Evolutionary conservation across 1,140 invertebrate species (phyloP).

Genomic region (Ostrea denselamellosa): DNA sequence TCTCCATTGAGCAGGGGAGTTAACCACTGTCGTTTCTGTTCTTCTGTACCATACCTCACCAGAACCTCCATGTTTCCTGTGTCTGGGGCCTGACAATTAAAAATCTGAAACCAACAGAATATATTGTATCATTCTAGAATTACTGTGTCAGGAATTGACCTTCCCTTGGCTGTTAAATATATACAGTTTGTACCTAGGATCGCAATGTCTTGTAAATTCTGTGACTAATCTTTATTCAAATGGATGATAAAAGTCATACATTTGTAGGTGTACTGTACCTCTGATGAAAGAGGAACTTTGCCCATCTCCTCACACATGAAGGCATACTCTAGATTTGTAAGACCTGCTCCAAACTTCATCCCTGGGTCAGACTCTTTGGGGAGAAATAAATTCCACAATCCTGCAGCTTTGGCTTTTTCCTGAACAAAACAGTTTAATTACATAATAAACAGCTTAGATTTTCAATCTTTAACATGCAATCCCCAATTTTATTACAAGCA

Average conservation of each 20-base stretch:
- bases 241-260: background rate
- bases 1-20: constrained; percentile 78
- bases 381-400: constrained; percentile 80
- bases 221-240: background rate
- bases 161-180: background rate
- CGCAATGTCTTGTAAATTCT: background rate
- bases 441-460: background rate
- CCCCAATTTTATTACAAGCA: too few relatives aligned
- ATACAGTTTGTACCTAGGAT: background rate
- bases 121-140: background rate
- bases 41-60: constrained; percentile 78
- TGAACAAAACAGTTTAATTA: constrained; percentile 55
- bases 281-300: constrained; percentile 73
- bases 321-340: constrained; percentile 80
- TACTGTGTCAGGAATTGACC: too few relatives aligned
- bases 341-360: constrained; percentile 77
- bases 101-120: constrained; percentile 69
- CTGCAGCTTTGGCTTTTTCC: constrained; percentile 78
- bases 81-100: constrained; percentile 80
- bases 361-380: constrained; percentile 78
- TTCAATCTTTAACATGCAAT: too few relatives aligned
- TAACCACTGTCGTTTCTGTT: constrained; percentile 79
- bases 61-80: constrained; percentile 81
- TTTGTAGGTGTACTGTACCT: constrained; percentile 68
- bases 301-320: constrained; percentile 81